These are phyloP conservation scores for Drosophila burlai DNA, from an alignment of 1,140 invertebrate genomes.

Conservation along the genomic window DNA sequence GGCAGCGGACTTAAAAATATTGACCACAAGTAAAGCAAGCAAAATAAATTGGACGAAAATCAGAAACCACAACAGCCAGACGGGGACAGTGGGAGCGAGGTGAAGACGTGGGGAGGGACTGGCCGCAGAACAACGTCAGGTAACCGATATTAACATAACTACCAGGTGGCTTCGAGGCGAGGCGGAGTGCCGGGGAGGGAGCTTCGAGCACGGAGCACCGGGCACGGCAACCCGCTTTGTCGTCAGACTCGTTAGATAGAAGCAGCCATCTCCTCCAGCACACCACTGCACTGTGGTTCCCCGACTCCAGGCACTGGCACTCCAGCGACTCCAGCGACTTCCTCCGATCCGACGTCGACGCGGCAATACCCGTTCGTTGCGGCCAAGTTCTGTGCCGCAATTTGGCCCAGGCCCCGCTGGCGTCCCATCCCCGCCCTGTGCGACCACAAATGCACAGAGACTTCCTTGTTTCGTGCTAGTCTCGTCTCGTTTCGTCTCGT, in stretches of 20 bases:
- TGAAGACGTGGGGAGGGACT: not conserved
- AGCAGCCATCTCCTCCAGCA: constrained; percentile 51
- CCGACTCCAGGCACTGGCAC: constrained; percentile 7
- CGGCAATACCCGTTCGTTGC: constrained; percentile 59
- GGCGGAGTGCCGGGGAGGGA: constrained; percentile 2
- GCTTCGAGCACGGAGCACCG: constrained; percentile 28
- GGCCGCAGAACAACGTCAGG: constrained; percentile 41
- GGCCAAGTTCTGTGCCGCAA: constrained; percentile 77
- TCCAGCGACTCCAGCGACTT: constrained; percentile 23
- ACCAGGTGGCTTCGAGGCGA: constrained; percentile 42
- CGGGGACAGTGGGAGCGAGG: not conserved
- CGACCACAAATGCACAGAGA: constrained; percentile 63
- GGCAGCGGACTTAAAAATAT: constrained; percentile 42
- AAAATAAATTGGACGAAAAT: constrained; percentile 59
- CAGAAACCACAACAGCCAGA: constrained; percentile 35
- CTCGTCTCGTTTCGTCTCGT: constrained; percentile 44
- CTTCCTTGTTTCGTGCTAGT: constrained; percentile 81
- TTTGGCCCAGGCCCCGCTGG: constrained; percentile 52
- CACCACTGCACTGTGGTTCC: constrained; percentile 14
- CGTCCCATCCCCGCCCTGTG: not conserved
- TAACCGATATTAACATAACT: constrained; percentile 78
- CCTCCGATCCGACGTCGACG: constrained; percentile 29
- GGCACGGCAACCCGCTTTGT: constrained; percentile 61
- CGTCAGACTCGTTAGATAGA: constrained; percentile 77
- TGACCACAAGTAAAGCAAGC: constrained; percentile 48